Evolutionary conservation across 23 tunicate species (phyloP).

Genomic region (Aplidium turbinatum): DNA sequence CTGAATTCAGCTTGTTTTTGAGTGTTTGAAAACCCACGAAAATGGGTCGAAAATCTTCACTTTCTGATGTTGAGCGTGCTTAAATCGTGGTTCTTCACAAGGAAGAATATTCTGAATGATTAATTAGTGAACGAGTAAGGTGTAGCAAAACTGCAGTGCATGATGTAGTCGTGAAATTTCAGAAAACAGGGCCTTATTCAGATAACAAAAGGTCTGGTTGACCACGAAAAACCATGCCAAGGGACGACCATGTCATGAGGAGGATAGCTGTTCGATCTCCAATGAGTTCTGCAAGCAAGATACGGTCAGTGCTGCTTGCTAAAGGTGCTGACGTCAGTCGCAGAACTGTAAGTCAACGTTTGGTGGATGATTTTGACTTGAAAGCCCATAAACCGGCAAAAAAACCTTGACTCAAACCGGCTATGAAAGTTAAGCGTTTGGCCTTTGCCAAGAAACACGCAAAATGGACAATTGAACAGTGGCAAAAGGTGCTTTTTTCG

Average conservation of each 20-base stretch:
- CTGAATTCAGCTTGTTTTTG: not conserved
- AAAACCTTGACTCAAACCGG: slow-evolving; percentile 27
- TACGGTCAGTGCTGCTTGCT: slow-evolving; percentile 1
- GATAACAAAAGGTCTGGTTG: slow-evolving; percentile 18
- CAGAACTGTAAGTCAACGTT: slow-evolving; percentile 21
- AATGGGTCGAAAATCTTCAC: slow-evolving; percentile 17
- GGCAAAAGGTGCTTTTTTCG: slow-evolving; percentile 26
- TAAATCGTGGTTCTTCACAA: not conserved
- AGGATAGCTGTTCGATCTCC: slow-evolving; percentile 24
- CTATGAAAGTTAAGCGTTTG: slow-evolving; percentile 31
- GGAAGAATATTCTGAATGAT: slow-evolving; percentile 9
- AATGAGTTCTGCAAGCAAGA: slow-evolving; percentile 21
- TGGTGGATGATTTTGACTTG: slow-evolving; percentile 10
- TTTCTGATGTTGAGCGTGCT: slow-evolving; percentile 4
- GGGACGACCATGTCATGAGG: slow-evolving; percentile 23
- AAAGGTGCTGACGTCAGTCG: slow-evolving; percentile 17
- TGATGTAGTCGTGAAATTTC: slow-evolving; percentile 2
- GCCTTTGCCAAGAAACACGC: slow-evolving; percentile 26
- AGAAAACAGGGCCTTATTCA: slow-evolving; percentile 33
- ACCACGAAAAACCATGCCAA: slow-evolving; percentile 17
- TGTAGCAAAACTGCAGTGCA: slow-evolving; percentile 13
- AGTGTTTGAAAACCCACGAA: not conserved
- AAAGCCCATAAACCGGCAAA: slow-evolving; percentile 32
- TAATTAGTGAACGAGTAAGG: slow-evolving; percentile 1
- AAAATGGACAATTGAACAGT: slow-evolving; percentile 27